A percentile compares a stretch with the other conserved stretches of the same genome.
Evolutionary conservation across 2,888 invertebrate genomes (phyloP).

Genomic region (Polyommatus icarus): DNA sequence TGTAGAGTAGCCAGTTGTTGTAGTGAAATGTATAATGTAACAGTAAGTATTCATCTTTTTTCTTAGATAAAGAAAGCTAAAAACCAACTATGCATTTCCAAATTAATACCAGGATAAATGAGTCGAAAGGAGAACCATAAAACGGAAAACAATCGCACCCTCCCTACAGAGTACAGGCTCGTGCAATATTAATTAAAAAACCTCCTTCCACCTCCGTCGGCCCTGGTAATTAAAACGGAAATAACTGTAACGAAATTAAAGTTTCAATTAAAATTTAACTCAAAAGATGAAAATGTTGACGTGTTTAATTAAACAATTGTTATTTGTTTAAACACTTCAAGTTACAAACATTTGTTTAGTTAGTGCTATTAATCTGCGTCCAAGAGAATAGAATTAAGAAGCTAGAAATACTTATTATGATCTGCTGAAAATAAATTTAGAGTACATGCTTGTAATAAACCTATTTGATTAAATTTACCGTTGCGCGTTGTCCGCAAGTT

Average conservation of each 20-base stretch:
- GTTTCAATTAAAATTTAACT: constrained; percentile 41
- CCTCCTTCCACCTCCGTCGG: constrained; percentile 47
- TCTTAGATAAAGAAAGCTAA: no score
- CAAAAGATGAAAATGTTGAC: constrained; percentile 29
- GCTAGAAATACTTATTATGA: no score
- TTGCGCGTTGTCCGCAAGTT: no score
- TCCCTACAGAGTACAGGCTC: constrained; percentile 42
- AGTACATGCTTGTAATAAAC: no score
- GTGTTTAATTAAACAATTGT: constrained; percentile 15
- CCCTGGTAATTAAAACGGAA: constrained; percentile 59
- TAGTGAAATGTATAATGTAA: no score
- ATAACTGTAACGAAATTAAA: constrained; percentile 59
- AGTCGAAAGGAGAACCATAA: constrained; percentile 50
- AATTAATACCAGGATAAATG: constrained; percentile 45
- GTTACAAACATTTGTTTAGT: not conserved
- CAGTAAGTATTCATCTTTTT: no score
- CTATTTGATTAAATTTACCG: no score
- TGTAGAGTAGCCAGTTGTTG: no score
- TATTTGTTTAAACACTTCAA: not conserved
- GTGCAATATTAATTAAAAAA: constrained; percentile 66
- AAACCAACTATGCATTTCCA: not conserved
- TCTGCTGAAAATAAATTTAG: no score
- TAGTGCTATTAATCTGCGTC: not conserved
- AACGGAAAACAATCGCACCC: constrained; percentile 50
- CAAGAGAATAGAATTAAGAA: not conserved